Evolutionary conservation across 2,113 vertebrate genomes (phyloP).

Genomic region (Labeo rohita): DNA sequence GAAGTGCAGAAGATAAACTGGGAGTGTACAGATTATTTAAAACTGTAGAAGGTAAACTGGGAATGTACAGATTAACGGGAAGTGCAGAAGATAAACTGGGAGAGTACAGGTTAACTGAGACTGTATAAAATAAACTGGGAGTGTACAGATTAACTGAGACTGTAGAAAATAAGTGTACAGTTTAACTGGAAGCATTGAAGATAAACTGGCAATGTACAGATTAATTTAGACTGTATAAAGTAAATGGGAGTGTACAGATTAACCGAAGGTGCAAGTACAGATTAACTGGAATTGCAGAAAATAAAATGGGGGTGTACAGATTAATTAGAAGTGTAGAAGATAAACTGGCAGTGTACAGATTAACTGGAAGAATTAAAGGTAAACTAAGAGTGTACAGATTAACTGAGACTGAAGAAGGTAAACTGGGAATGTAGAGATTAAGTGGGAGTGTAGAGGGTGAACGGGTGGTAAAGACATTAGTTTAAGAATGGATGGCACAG

Average conservation of each 20-base stretch:
- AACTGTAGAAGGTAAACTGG: accelerated
- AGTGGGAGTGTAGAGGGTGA: not conserved
- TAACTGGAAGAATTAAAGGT: accelerated
- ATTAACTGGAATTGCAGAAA: not conserved
- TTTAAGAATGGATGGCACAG: not conserved
- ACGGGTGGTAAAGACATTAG: no score
- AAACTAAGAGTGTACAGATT: no score
- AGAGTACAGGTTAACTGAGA: not conserved
- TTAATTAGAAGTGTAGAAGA: not conserved
- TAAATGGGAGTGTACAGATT: not conserved
- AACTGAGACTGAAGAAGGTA: no score
- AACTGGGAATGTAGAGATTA: not conserved
- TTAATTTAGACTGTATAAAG: not conserved
- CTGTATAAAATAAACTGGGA: not conserved
- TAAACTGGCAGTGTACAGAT: not conserved
- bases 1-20: not conserved
- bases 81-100: not conserved
- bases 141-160: not conserved
- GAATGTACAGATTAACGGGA: not conserved
- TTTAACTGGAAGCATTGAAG: not conserved
- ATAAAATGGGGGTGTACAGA: not conserved
- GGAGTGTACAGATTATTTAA: not conserved
- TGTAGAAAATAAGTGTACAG: not conserved
- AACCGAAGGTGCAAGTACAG: not conserved
- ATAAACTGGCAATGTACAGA: not conserved